Conservation (phyloP, 2,797 vertebrate species). For the Hozukius guyotensis region DNA sequence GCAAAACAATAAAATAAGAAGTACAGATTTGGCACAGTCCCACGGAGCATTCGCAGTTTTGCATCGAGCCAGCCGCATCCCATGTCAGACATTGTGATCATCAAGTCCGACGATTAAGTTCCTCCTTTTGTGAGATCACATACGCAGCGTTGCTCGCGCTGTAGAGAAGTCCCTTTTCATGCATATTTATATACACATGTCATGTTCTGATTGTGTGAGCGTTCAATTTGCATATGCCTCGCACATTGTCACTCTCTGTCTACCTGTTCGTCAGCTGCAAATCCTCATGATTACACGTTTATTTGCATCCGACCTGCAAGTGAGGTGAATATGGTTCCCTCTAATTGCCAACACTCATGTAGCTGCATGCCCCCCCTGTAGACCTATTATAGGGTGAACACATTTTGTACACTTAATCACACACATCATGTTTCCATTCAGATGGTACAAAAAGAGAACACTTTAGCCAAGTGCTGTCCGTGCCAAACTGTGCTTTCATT, state of each 20-base stretch:
- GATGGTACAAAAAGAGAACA: background rate
- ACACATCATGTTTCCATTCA: conserved; percentile 11
- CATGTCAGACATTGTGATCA: conserved; percentile 15
- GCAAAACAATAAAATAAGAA: conserved; percentile 33
- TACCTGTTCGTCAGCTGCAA: conserved; percentile 7
- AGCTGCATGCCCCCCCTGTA: background rate
- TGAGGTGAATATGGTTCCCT: background rate
- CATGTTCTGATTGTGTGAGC: conserved; percentile 10
- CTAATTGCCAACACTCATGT: background rate
- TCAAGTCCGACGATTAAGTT: conserved; percentile 1
- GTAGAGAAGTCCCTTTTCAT: conserved; percentile 15
- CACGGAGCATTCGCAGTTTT: conserved; percentile 19
- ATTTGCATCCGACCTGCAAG: conserved; percentile 20
- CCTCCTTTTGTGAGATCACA: background rate
- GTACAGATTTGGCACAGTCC: conserved; percentile 29
- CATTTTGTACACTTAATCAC: conserved; percentile 7
- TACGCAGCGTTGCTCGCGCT: background rate
- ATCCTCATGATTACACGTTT: conserved; percentile 4
- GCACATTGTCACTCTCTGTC: background rate
- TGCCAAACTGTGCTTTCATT: conserved; percentile 27
- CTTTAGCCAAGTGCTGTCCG: background rate
- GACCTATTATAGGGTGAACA: background rate
- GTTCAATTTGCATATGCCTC: conserved; percentile 29
- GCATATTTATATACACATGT: conserved; percentile 40
- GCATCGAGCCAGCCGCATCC: conserved; percentile 14